These are phyloP conservation scores for Hymenopus coronatus DNA, from an alignment of 2,888 invertebrate species.

Conservation along the genomic window DNA sequence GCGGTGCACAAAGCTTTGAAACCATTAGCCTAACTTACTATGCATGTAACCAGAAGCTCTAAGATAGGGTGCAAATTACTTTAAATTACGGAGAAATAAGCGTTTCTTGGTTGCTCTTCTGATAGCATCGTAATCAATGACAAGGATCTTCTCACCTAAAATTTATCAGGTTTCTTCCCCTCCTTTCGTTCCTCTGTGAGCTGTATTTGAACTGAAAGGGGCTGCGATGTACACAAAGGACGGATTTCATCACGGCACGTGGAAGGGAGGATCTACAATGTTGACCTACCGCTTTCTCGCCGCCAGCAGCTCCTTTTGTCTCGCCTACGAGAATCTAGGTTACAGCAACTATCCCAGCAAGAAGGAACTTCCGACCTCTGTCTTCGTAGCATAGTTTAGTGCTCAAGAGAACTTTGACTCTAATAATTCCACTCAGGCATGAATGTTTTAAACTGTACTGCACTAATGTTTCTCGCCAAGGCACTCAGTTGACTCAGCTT, in stretches of 20 bases:
- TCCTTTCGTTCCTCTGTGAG: not conserved
- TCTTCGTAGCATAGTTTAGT: not conserved
- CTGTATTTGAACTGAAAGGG: not conserved
- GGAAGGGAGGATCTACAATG: not conserved
- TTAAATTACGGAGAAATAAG: not conserved
- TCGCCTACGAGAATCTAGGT: not conserved
- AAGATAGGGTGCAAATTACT: not conserved
- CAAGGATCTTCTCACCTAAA: not conserved
- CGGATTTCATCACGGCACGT: not conserved
- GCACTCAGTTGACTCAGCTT: not conserved
- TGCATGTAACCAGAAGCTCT: not conserved
- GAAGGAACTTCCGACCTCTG: not conserved
- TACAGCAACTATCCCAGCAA: not conserved
- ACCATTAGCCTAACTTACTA: no score
- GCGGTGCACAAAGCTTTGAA: no score
- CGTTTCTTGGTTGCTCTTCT: not conserved
- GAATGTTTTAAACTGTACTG: not conserved
- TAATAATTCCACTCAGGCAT: not conserved
- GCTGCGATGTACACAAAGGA: not conserved
- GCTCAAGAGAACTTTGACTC: not conserved
- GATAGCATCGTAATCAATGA: not conserved
- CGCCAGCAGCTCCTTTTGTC: not conserved
- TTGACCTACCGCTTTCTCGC: not conserved
- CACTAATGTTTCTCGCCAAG: not conserved
- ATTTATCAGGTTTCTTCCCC: not conserved